phyloP scores from a whole-genome alignment of 2,113 vertebrate species.

The Campylorhamphus procurvoides region DNA sequence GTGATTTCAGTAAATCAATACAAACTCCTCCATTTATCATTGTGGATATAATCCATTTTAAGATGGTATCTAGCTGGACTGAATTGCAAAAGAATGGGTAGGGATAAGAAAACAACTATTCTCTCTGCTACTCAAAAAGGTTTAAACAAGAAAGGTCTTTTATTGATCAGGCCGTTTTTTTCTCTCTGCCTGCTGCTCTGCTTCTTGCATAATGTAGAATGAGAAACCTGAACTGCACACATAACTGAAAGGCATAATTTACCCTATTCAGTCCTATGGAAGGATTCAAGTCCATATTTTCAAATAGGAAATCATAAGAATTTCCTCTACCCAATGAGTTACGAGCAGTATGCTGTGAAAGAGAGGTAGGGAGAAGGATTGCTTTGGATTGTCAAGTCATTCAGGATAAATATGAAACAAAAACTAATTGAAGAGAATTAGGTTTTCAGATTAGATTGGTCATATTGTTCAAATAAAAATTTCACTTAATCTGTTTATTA shows the following conservation, averaged over 20 bases:
- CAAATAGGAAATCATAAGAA: neutral
- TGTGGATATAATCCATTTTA: slow-evolving; percentile 1
- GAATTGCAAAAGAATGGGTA: neutral
- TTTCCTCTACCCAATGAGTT: neutral
- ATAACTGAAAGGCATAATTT: neutral
- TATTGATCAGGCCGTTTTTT: neutral
- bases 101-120: neutral
- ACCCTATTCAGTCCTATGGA: neutral
- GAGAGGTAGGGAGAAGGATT: neutral
- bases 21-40: neutral
- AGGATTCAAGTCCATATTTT: neutral
- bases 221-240: neutral
- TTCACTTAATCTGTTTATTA: neutral
- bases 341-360: neutral
- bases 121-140: neutral
- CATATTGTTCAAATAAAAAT: neutral
- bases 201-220: neutral
- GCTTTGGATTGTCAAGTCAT: neutral
- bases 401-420: neutral
- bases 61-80: neutral
- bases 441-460: neutral
- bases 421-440: neutral
- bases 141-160: neutral
- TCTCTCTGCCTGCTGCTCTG: neutral
- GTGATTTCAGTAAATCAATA: slow-evolving; percentile 45